Conservation (phyloP, 2,797 vertebrate species). For the Eupleurogrammus muticus region DNA sequence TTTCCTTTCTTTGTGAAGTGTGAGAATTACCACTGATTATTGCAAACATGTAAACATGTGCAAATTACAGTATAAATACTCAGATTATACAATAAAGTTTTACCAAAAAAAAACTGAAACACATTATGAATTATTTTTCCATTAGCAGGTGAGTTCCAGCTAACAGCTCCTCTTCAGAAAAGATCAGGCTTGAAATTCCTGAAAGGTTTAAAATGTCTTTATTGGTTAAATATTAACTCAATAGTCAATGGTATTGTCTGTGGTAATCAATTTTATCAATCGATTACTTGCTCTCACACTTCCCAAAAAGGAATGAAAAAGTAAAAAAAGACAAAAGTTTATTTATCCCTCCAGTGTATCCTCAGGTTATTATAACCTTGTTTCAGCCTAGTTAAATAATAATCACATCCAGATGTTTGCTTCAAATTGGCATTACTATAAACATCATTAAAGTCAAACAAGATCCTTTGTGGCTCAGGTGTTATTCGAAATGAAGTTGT, state of each 20-base stretch:
- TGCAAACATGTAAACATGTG: too few species aligned
- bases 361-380: background rate
- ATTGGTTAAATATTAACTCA: background rate
- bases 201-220: background rate
- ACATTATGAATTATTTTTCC: background rate
- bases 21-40: too few species aligned
- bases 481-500: conserved; percentile 83
- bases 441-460: conserved; percentile 43
- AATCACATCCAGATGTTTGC: background rate
- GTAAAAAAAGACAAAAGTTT: background rate
- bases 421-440: background rate
- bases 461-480: background rate
- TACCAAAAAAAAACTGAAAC: too few species aligned
- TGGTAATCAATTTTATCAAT: background rate
- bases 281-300: background rate
- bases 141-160: background rate
- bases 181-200: background rate
- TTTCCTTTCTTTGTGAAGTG: too few species aligned
- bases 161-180: background rate
- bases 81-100: too few species aligned
- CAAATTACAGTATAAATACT: too few species aligned
- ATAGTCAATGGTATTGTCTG: background rate
- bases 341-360: background rate
- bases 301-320: background rate
- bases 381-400: background rate